These are phyloP conservation scores for Tympanoctomys barrerae DNA, from an alignment of 2,797 vertebrate genomes.

Conservation along the genomic window DNA sequence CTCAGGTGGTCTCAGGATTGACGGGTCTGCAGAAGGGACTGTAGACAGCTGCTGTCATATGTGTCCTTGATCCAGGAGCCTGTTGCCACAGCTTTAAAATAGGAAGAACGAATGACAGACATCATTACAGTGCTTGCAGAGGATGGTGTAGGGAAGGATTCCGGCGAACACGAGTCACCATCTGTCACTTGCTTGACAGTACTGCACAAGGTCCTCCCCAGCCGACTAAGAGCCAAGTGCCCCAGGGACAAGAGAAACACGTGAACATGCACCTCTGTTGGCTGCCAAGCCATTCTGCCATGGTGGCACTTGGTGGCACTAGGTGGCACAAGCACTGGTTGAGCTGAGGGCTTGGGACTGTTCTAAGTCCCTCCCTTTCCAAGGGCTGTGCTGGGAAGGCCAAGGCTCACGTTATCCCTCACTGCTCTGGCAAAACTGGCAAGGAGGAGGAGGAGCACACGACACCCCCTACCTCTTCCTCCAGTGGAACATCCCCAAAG, in stretches of 20 bases:
- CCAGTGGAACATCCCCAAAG: fast-evolving
- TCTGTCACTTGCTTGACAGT: neutral
- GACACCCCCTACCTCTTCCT: fast-evolving
- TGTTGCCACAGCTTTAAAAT: neutral
- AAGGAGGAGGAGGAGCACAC: neutral
- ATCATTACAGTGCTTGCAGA: neutral
- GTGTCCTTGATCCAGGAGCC: neutral
- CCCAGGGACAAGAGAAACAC: neutral
- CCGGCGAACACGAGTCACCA: fast-evolving
- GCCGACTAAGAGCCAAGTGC: too few relatives aligned
- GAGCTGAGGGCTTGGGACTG: neutral
- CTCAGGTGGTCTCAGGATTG: fast-evolving
- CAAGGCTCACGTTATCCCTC: neutral
- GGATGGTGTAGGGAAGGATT: neutral
- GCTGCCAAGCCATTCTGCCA: fast-evolving
- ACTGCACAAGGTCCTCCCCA: neutral
- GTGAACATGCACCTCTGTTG: neutral
- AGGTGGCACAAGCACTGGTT: fast-evolving
- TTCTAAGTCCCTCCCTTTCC: neutral
- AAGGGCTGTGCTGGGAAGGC: neutral
- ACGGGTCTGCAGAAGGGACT: fast-evolving
- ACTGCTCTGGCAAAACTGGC: neutral
- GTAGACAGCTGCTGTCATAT: fast-evolving
- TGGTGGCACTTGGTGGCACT: fast-evolving
- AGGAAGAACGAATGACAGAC: neutral